phyloP scores from a whole-genome alignment of 1,140 invertebrate genomes.

The Bombus soroeensis region DNA sequence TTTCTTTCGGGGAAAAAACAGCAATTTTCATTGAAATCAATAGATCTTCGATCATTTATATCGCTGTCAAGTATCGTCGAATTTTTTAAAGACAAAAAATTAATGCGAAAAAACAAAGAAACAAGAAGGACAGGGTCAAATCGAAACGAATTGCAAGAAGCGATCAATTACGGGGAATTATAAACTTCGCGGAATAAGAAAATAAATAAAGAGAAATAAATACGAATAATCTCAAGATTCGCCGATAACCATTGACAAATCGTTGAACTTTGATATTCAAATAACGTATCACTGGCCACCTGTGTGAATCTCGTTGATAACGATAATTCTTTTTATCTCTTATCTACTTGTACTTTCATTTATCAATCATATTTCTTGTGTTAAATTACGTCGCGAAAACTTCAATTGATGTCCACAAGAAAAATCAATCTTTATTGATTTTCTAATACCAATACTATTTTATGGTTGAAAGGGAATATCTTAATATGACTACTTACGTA shows the following conservation, averaged over 20 bases:
- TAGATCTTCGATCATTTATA: not conserved
- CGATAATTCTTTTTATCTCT: not conserved
- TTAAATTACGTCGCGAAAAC: not conserved
- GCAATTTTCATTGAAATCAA: not conserved
- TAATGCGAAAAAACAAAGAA: not conserved
- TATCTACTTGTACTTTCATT: not conserved
- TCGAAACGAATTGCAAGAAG: not conserved
- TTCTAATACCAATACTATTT: too few relatives aligned
- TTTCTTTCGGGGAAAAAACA: not conserved
- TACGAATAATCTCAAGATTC: not conserved
- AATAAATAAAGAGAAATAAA: not conserved
- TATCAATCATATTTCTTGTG: not conserved
- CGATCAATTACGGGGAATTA: not conserved
- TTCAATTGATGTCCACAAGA: too few relatives aligned
- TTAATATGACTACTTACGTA: too few relatives aligned
- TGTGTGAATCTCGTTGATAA: not conserved
- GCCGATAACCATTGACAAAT: not conserved
- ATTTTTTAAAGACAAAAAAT: not conserved
- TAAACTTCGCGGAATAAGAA: not conserved
- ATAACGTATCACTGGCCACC: not conserved
- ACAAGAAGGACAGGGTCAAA: not conserved
- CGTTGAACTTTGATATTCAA: not conserved
- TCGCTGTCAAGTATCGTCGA: not conserved
- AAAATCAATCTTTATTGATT: too few relatives aligned
- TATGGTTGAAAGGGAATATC: too few relatives aligned